Evolutionary conservation across 2,888 invertebrate species (phyloP).

Genomic region (Nymphalis polychloros): DNA sequence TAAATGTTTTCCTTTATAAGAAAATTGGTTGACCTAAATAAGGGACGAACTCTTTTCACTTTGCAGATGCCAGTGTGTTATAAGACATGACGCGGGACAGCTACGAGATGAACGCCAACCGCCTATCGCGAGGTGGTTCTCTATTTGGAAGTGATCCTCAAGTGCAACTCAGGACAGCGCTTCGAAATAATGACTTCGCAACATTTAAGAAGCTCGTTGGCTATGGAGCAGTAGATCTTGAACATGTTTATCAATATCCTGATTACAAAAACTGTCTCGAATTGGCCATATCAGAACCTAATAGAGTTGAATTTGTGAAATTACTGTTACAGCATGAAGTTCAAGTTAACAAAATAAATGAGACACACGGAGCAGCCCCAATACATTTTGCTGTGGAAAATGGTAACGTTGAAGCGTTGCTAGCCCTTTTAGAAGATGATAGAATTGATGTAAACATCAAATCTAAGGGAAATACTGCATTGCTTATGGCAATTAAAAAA

Average conservation of each 20-base stretch:
- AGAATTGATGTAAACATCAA: constrained; percentile 76
- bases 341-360: constrained; percentile 82
- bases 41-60: constrained; percentile 46
- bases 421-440: constrained; percentile 70
- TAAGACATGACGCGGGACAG: constrained; percentile 69
- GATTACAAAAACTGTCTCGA: constrained; percentile 83
- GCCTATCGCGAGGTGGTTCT: constrained; percentile 67
- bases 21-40: constrained; percentile 53
- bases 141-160: constrained; percentile 75
- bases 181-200: constrained; percentile 75
- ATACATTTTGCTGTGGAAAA: constrained; percentile 84
- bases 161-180: constrained; percentile 74
- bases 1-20: constrained; percentile 47
- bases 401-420: constrained; percentile 74
- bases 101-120: constrained; percentile 75
- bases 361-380: constrained; percentile 81
- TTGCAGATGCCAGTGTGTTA: constrained; percentile 75
- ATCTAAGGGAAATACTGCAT: constrained; percentile 77
- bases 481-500: constrained; percentile 77
- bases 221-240: constrained; percentile 75
- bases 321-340: constrained; percentile 83
- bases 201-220: constrained; percentile 78
- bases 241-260: constrained; percentile 80
- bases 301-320: constrained; percentile 79
- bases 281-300: constrained; percentile 77